Evolutionary conservation across 1,140 invertebrate genomes (phyloP).

Genomic region (Ephestia elutella): DNA sequence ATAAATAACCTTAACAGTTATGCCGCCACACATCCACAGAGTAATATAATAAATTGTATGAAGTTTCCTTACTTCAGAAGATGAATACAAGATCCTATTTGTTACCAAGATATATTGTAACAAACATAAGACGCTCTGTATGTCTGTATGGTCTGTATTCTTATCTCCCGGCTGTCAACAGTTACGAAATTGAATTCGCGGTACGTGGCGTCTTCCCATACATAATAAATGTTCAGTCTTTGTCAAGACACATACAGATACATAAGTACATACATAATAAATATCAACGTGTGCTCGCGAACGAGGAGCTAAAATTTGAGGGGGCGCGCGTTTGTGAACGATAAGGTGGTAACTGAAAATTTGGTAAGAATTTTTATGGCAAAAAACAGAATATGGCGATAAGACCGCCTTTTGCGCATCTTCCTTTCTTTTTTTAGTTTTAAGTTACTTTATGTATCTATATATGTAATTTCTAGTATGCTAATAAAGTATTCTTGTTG

Average conservation of each 20-base stretch:
- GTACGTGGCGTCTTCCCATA: background rate
- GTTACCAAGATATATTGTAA: no score
- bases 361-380: background rate
- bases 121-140: background rate
- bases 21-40: no score
- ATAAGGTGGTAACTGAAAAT: conserved; percentile 9
- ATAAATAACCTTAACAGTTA: no score
- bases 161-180: background rate
- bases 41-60: no score
- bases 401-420: no score
- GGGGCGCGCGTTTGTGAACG: background rate
- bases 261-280: conserved; percentile 8
- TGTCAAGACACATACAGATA: conserved; percentile 5
- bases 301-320: conserved; percentile 13
- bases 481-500: no score
- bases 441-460: no score
- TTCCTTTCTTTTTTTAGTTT: no score
- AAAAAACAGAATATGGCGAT: no score
- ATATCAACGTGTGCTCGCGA: conserved; percentile 7
- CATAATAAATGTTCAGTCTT: background rate
- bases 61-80: no score
- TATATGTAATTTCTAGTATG: no score
- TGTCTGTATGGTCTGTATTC: no score
- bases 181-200: background rate
- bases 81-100: background rate